Evolutionary conservation across 2,888 invertebrate genomes (phyloP).

Genomic region (Meganola albula): DNA sequence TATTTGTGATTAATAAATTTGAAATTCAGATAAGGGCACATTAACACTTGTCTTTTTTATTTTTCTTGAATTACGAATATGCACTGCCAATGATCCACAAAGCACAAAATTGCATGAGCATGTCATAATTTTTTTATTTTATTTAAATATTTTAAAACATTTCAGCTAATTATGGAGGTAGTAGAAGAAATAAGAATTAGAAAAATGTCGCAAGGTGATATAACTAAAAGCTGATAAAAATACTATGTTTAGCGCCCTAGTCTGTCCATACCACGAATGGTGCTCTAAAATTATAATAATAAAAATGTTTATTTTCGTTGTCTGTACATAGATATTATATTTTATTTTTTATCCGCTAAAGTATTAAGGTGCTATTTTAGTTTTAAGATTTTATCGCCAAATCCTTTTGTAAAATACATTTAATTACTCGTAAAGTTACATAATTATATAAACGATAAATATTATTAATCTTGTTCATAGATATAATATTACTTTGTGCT

Average conservation of each 20-base stretch:
- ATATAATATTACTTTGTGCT: too few species aligned
- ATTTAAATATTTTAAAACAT: constrained; percentile 45
- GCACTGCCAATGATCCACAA: too few species aligned
- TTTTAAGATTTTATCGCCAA: constrained; percentile 23
- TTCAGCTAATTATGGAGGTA: constrained; percentile 76
- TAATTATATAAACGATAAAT: too few species aligned
- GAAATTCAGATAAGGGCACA: too few species aligned
- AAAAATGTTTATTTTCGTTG: constrained; percentile 27
- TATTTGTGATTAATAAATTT: too few species aligned
- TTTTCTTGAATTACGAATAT: too few species aligned
- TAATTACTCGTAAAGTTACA: too few species aligned
- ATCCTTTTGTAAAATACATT: constrained; percentile 24
- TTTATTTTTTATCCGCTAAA: constrained; percentile 23
- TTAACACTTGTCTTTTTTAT: too few species aligned
- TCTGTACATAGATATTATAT: constrained; percentile 32
- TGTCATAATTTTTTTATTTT: constrained; percentile 27
- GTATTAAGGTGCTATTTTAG: constrained; percentile 33
- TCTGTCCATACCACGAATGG: constrained; percentile 27
- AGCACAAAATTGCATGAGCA: constrained; percentile 34
- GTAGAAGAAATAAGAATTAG: constrained; percentile 75
- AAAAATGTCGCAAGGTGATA: constrained; percentile 67
- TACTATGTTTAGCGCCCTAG: constrained; percentile 32
- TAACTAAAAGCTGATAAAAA: constrained; percentile 49
- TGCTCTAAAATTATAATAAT: constrained; percentile 26
- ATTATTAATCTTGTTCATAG: too few species aligned